These are phyloP conservation scores for Orthonevra nobilis DNA, from an alignment of 2,888 invertebrate genomes.

Conservation along the genomic window DNA sequence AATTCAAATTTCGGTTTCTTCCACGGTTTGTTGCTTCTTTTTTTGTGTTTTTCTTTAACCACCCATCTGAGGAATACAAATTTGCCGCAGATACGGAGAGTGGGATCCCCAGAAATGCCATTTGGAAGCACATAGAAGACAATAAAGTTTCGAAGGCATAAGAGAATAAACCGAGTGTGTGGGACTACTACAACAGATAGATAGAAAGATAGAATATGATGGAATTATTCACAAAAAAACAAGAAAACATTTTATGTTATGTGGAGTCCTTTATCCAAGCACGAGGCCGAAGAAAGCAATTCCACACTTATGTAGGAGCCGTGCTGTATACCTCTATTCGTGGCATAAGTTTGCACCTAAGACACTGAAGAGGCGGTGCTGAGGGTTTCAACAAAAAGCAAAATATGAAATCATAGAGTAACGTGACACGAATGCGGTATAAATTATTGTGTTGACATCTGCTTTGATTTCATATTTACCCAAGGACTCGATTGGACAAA, in stretches of 20 bases:
- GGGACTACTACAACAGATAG: background rate
- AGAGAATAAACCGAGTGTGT: background rate
- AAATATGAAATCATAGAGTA: slow-evolving; percentile 43
- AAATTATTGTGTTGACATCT: slow-evolving; percentile 55
- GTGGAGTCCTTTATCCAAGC: background rate
- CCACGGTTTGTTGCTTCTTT: no score
- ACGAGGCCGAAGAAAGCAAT: slow-evolving; percentile 6
- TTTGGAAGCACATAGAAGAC: slow-evolving; percentile 24
- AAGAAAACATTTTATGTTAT: no score
- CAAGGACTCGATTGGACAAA: slow-evolving; percentile 2
- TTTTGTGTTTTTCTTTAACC: slow-evolving; percentile 20
- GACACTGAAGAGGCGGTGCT: background rate
- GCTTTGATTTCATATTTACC: slow-evolving; percentile 42
- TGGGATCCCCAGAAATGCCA: background rate
- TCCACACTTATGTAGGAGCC: background rate
- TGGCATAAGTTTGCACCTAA: background rate
- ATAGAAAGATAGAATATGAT: slow-evolving; percentile 34
- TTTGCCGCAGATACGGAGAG: background rate
- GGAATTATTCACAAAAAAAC: slow-evolving; percentile 13
- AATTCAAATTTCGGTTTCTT: slow-evolving; percentile 54
- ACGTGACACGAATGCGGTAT: slow-evolving; percentile 57
- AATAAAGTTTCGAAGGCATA: slow-evolving; percentile 22
- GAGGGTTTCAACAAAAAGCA: slow-evolving; percentile 3
- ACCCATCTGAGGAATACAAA: slow-evolving; percentile 41
- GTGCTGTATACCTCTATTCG: background rate